Conservation (phyloP, 2,888 invertebrate species). For the Drosophila aldrichi region DNA sequence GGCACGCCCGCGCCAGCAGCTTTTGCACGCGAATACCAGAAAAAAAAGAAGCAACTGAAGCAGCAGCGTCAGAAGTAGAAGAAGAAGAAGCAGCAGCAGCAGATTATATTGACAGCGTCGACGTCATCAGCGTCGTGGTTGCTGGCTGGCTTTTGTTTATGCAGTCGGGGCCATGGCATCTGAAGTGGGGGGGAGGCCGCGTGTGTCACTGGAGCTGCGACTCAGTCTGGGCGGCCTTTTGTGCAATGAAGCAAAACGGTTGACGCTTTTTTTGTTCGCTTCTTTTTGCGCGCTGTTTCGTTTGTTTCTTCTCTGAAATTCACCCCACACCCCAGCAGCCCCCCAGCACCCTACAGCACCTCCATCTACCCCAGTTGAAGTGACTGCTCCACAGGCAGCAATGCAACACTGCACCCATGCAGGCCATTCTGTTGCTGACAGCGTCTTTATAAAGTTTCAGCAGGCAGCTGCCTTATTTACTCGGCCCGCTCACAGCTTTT, state of each 20-base stretch:
- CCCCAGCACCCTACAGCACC: no score
- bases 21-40: conserved; percentile 24
- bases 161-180: neutral
- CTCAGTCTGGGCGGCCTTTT: conserved; percentile 58
- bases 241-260: conserved; percentile 72
- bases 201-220: conserved; percentile 31
- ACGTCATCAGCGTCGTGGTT: conserved; percentile 37
- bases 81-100: conserved; percentile 25
- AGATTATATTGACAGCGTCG: conserved; percentile 66
- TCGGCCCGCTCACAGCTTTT: conserved; percentile 33
- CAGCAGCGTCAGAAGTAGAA: neutral
- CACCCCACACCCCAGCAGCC: neutral
- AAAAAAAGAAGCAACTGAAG: conserved; percentile 5
- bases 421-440: conserved; percentile 10
- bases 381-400: no score
- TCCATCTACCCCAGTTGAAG: no score
- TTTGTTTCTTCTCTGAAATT: conserved; percentile 59
- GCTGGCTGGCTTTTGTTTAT: conserved; percentile 47
- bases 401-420: conserved; percentile 37
- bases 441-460: conserved; percentile 38
- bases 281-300: conserved; percentile 48
- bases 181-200: neutral
- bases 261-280: conserved; percentile 41
- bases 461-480: conserved; percentile 43
- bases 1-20: neutral